Evolutionary conservation across 2,797 vertebrate species (phyloP).

Genomic region (Acipenser ruthenus): DNA sequence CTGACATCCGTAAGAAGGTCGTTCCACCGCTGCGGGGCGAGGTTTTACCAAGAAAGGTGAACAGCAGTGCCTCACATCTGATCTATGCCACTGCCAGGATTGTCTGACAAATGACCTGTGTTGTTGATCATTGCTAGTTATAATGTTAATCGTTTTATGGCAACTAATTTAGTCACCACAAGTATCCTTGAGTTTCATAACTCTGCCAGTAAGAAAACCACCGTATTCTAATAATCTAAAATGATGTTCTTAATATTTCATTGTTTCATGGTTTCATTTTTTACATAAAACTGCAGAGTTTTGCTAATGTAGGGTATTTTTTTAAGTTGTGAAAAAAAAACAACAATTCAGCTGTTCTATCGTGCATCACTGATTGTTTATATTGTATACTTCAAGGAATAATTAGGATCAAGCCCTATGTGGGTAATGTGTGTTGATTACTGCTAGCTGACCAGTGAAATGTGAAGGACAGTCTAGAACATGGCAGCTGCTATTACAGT

Average conservation of each 20-base stretch:
- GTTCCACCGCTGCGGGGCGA: no score
- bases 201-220: no score
- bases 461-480: slow-evolving; percentile 68
- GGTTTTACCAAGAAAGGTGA: no score
- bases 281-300: background rate
- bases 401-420: slow-evolving; percentile 40
- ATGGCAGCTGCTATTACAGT: slow-evolving; percentile 43
- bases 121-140: no score
- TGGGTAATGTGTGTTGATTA: slow-evolving; percentile 50
- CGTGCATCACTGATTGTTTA: slow-evolving; percentile 28
- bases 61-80: no score
- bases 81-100: no score
- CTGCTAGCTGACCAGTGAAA: slow-evolving; percentile 59
- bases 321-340: background rate
- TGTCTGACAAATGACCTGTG: no score
- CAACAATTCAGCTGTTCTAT: slow-evolving; percentile 31
- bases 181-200: no score
- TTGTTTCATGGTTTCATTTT: background rate
- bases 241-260: background rate
- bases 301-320: background rate
- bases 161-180: no score
- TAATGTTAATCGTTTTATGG: no score
- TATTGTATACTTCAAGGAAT: slow-evolving; percentile 30
- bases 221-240: no score
- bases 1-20: no score